These are phyloP conservation scores for Pogoniulus pusillus DNA, from an alignment of 2,797 vertebrate species.

Conservation along the genomic window DNA sequence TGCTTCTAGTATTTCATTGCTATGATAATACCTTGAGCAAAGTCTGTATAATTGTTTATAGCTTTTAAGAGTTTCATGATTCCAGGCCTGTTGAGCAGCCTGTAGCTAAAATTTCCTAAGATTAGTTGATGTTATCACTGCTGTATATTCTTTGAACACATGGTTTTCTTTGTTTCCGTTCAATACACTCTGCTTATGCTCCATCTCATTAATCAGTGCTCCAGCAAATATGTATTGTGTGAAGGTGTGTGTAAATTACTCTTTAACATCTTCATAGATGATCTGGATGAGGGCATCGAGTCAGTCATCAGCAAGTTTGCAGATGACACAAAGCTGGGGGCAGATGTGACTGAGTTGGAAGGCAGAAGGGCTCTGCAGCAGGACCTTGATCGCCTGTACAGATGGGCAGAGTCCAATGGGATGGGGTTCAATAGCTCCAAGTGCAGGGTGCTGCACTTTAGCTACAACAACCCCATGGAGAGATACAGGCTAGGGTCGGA, in stretches of 20 bases:
- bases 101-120: not conserved
- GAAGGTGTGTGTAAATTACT: not conserved
- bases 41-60: not conserved
- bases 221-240: not conserved
- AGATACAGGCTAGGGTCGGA: too few relatives aligned
- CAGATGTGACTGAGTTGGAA: too few relatives aligned
- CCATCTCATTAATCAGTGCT: not conserved
- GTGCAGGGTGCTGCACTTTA: too few relatives aligned
- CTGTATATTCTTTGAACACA: not conserved
- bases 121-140: not conserved
- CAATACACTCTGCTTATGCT: not conserved
- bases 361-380: too few relatives aligned
- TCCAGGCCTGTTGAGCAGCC: not conserved
- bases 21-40: not conserved
- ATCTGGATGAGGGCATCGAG: too few relatives aligned
- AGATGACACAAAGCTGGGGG: too few relatives aligned
- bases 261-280: too few relatives aligned
- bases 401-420: too few relatives aligned
- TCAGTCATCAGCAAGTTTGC: too few relatives aligned
- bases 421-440: too few relatives aligned
- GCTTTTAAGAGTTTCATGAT: not conserved
- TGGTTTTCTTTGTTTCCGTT: not conserved
- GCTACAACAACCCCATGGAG: too few relatives aligned
- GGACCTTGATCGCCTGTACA: too few relatives aligned
- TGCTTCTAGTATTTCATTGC: not conserved